Evolutionary conservation across 1,140 invertebrate species (phyloP), one percentile per base, ranked within the genome.

Genomic region (Papilio machaon): DNA sequence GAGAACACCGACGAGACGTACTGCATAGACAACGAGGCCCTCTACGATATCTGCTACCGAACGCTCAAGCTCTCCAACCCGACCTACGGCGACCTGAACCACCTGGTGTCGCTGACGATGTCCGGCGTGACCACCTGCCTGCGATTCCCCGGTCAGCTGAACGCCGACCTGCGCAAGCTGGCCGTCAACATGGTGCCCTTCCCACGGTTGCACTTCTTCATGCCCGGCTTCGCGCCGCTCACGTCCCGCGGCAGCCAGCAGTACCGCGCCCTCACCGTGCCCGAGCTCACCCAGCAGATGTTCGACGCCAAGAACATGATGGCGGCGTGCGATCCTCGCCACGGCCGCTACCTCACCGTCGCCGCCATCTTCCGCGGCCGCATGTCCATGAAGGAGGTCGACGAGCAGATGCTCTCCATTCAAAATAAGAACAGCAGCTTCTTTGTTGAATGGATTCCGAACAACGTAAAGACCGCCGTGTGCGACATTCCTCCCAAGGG

Each of bases 131-230:
- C 91, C 47, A 98, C 91, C 91, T 98, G 85, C 80, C 87, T 92
- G 43, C 83, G 90, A 81, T 91, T 94, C 98, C 99, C 96, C 3
- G 96, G 98, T 84, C 98, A 98, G 90, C 91, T 98, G 84, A 43
- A 98, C 92, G 98, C 99, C 79, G 99, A 99, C 96, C 95, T 99
- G 82, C 95, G 98, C 80, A 99, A 99, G 95, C 94, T 99, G 85
- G 97, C 99, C 73, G 99, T 99, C 58, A 99, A 99, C 95, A 99
- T 99, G 99, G 98, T 99, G 64, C 98, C 98, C 73, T 96, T 98
- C 94, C 98, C 98, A 67, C 97, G 98, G 91, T 96, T 99, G 47
- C 98, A 99, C 94, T 99, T 99, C 96, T 99, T 99, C 95, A 98
- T 99, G 97, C 98, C 98, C 23, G 98, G 98, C 3, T 99, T 99